Base-by-base conservation (phyloP, 2,797 vertebrate genomes). In the Oreonectes daqikongensis region DNA sequence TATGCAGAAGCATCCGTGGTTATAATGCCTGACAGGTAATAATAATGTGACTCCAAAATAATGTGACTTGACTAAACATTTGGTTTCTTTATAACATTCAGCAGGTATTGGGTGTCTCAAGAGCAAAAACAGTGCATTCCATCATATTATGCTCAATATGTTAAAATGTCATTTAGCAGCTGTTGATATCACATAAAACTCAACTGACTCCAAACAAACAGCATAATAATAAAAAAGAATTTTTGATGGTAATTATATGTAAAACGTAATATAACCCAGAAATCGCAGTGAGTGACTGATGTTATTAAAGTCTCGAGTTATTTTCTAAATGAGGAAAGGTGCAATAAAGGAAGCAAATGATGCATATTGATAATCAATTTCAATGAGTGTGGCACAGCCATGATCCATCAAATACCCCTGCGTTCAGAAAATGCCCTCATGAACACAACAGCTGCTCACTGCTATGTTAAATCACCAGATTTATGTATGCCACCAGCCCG, bases 281-380 rank as follows among this genome's bases (percentile, higher is more conserved):
- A 75, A 59, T 32, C 20, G 10, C 35, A 72, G 67, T 73, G 73
- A 69, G 44, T 78, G 78, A 82, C 69, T 64, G 68, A 82, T 81
- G 76, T 81, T 83, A 82, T 80, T 82, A 74, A 66, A 75, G 74
- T 83, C 70, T 72, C 6, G 66, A 65, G 69, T 76, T 84, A 72
- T 72, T 68, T 69, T 78, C 70, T 77, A 81, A 81, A 86, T 59
- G 74, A 74, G 60, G 40, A 79, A 75, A 81, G 75, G 82, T 79
- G 78, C 72, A 83, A 82, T 85, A 84, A 85, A 82, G 75, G 61
- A 85, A 85, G 84, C 81, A 82, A 86, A 86, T 81, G 79, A 79
- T 69, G 60, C 80, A 48, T 72, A 81, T 78, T 82, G 83, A 83
- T 86, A 84, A 86, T 87, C 82, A 79, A 84, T 86, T 78, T 81